Percentiles rank a stretch among this genome's conserved stretches.
Conservation (phyloP, 2,113 vertebrate genomes). For the Calyptommatus sinebrachiatus region DNA sequence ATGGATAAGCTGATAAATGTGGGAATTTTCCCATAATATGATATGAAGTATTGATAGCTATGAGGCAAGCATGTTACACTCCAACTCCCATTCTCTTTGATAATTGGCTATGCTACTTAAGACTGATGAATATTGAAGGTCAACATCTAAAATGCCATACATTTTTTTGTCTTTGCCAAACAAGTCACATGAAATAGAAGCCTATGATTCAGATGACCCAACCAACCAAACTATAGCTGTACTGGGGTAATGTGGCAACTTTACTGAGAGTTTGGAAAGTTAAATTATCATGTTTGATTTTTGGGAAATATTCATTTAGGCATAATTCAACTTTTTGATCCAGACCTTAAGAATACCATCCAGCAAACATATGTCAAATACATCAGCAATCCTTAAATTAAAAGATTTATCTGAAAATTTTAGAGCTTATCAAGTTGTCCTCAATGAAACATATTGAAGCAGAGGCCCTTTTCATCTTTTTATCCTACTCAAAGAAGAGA, state of each 20-base stretch:
- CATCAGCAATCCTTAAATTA: background rate
- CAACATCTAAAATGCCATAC: background rate
- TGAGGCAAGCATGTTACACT: background rate
- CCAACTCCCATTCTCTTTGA: background rate
- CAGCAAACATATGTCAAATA: background rate
- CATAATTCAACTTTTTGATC: background rate
- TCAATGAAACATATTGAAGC: no score
- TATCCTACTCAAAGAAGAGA: no score
- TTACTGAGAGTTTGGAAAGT: no score
- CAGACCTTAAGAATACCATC: background rate
- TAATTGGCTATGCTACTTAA: background rate
- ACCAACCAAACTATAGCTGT: background rate
- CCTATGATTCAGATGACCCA: no score
- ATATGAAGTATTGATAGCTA: background rate
- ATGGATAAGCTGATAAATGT: background rate
- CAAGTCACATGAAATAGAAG: background rate
- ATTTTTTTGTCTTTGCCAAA: background rate
- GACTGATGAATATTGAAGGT: background rate
- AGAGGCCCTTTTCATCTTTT: no score
- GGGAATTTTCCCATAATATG: background rate
- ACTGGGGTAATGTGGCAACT: no score
- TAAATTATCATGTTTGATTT: background rate
- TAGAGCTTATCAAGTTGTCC: background rate
- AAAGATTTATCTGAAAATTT: background rate
- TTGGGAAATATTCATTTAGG: no score